These are phyloP conservation scores for Drosophila recens DNA, from an alignment of 2,888 invertebrate genomes.

Conservation along the genomic window DNA sequence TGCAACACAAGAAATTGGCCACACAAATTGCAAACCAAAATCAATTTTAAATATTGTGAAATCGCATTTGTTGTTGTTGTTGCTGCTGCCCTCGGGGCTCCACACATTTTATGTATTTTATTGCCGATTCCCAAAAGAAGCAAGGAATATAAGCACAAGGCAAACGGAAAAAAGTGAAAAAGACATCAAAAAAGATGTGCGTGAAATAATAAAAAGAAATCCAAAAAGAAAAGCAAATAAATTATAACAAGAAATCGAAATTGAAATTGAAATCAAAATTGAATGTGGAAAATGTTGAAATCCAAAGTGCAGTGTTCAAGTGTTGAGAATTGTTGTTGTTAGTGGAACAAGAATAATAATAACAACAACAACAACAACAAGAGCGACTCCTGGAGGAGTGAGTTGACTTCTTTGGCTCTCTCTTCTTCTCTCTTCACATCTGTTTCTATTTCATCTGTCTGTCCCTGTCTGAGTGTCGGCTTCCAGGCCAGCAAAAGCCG, in stretches of 20 bases:
- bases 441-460: constrained; percentile 47
- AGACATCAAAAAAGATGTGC: constrained; percentile 45
- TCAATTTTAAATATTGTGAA: constrained; percentile 49
- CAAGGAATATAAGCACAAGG: not conserved
- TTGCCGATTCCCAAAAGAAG: constrained; percentile 3
- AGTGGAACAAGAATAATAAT: constrained; percentile 2
- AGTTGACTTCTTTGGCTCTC: constrained; percentile 16
- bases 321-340: constrained; percentile 8
- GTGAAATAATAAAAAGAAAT: constrained; percentile 24
- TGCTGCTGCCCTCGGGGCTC: constrained; percentile 10
- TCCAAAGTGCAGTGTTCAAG: constrained; percentile 19
- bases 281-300: constrained; percentile 36
- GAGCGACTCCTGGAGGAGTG: not conserved
- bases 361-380: constrained; percentile 5
- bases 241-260: constrained; percentile 3
- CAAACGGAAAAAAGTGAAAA: constrained; percentile 15
- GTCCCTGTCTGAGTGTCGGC: constrained; percentile 54
- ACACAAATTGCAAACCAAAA: constrained; percentile 39
- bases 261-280: constrained; percentile 16
- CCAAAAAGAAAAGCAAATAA: constrained; percentile 13
- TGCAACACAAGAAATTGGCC: constrained; percentile 36
- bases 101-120: constrained; percentile 26
- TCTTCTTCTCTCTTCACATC: constrained; percentile 19
- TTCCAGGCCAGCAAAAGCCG: constrained; percentile 74
- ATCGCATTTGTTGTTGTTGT: constrained; percentile 23